Conservation (phyloP, 2,888 invertebrate species). For the Ephialtes manifestator region DNA sequence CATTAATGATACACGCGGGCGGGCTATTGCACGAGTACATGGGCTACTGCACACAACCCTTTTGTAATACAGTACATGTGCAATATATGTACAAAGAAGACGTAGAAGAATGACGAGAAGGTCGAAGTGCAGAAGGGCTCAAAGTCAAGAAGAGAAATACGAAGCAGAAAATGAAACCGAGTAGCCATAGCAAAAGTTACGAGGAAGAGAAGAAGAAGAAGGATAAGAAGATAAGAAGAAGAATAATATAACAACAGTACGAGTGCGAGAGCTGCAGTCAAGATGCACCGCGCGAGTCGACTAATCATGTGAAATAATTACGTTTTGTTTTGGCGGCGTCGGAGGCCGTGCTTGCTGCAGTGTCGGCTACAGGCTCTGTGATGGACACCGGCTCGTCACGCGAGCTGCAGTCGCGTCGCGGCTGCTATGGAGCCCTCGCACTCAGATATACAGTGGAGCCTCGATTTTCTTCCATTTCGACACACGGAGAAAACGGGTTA, state of each 20-base stretch:
- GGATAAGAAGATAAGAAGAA: constrained; percentile 12
- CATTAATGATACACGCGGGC: constrained; percentile 75
- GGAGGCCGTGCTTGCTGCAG: constrained; percentile 61
- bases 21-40: constrained; percentile 8
- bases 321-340: constrained; percentile 82
- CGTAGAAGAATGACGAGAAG: constrained; percentile 26
- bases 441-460: neutral
- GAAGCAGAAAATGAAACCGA: constrained; percentile 13
- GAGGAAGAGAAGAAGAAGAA: constrained; percentile 42
- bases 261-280: constrained; percentile 57
- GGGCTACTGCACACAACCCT: constrained; percentile 22
- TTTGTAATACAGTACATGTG: constrained; percentile 18
- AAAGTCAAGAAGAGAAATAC: constrained; percentile 6
- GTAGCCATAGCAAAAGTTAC: constrained; percentile 19
- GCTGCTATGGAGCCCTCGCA: constrained; percentile 29
- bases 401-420: constrained; percentile 70
- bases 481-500: too few species aligned
- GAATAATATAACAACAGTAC: constrained; percentile 39
- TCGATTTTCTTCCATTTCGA: too few species aligned
- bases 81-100: constrained; percentile 30
- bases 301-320: constrained; percentile 85
- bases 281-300: constrained; percentile 71
- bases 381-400: constrained; percentile 83
- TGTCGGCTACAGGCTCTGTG: constrained; percentile 72
- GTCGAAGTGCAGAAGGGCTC: constrained; percentile 21